Percentiles rank a stretch among this genome's conserved stretches.
Evolutionary conservation across 2,797 vertebrate genomes (phyloP).

Genomic region (Sebastiscus albofasciatus): DNA sequence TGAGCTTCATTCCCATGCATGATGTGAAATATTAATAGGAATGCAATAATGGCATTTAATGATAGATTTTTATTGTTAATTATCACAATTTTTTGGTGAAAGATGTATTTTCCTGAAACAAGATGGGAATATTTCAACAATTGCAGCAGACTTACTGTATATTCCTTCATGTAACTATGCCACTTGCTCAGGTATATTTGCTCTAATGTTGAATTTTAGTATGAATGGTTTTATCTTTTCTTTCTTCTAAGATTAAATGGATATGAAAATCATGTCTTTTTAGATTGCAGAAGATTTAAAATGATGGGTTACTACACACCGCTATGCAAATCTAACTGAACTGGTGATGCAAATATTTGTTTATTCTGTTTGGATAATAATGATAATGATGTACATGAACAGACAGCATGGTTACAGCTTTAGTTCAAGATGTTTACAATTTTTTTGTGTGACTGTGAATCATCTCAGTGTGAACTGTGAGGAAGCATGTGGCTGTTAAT

Average conservation of each 20-base stretch:
- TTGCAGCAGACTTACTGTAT: not conserved
- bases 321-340: conserved; percentile 31
- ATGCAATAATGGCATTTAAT: not conserved
- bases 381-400: not conserved
- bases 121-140: conserved; percentile 1
- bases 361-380: not conserved
- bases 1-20: conserved; percentile 33
- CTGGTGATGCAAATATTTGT: not conserved
- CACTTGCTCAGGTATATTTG: conserved; percentile 66
- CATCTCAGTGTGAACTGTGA: conserved; percentile 16
- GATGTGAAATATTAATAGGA: conserved; percentile 21
- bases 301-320: not conserved
- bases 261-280: not conserved
- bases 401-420: not conserved
- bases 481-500: conserved; percentile 46
- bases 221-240: not conserved
- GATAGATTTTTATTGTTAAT: not conserved
- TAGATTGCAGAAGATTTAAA: not conserved
- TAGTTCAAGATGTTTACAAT: not conserved
- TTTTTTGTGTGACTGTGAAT: conserved; percentile 25
- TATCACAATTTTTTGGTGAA: not conserved
- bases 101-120: conserved; percentile 16
- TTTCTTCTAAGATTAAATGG: not conserved
- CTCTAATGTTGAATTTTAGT: not conserved
- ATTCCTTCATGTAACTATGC: conserved; percentile 11